Base-by-base conservation (phyloP, 2,113 vertebrate genomes). In the Geococcyx californianus region DNA sequence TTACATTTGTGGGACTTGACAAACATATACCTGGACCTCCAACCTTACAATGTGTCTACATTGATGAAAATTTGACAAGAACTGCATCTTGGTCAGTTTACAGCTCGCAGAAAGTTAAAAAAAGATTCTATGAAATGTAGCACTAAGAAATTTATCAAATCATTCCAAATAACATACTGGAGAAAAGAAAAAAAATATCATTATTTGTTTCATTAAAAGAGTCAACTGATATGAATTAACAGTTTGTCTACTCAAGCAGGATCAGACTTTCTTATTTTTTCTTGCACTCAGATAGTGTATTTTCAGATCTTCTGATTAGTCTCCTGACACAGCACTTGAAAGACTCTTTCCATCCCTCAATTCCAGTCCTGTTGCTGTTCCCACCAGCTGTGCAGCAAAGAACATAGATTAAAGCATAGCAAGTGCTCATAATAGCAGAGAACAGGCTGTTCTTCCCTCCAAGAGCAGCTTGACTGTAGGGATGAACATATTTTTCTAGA, bases 371-470 rank as follows among this genome's bases (percentile, higher is more conserved):
- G 7, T 60, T 75, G 52, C 60, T 89, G 14, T 25, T 95, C 28
- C 78, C 49, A 78, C 89, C 47, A 84, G 77, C 90, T 91, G 87
- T 64, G 92, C 52, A 76, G 33, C 23, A 87, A 91, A 94, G 58
- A 89, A 67, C 42, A 62, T 33, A 73, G 54, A 80, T 77, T 91
- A 92, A 94, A 94, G 85, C 0, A 0, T 16, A 82, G 54, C 91
- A 85, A 93, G 16, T 44, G 40, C 25, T 82, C 58, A 75, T 64
- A 75, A 85, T 44, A 89, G 62, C 38, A 49, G 68, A 84, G 89
- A 95, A 80, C 58, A 94, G 63, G 9, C 66, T 83, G 74, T 56
- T 94, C 66, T 85, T 87, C 40, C 40, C 82, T 66, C 36, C 2
- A 13, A 60, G 56, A 92, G 42, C 24, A 93, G 38, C 42, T 77